These are phyloP conservation scores for Microctenopoma lineatum DNA, from an alignment of 2,797 vertebrate genomes.

Conservation along the genomic window DNA sequence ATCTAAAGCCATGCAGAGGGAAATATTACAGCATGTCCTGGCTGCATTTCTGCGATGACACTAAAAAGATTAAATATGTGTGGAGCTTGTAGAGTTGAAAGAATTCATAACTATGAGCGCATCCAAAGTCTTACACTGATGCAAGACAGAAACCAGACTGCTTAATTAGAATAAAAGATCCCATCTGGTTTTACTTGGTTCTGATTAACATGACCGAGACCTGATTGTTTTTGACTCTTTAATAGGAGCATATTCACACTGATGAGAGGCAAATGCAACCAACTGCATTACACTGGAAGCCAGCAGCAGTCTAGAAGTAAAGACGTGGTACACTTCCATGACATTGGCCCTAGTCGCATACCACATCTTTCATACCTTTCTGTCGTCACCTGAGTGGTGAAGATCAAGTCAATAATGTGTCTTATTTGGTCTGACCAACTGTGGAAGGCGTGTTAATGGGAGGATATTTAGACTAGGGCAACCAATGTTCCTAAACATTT, in stretches of 20 bases:
- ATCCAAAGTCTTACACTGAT: conserved; percentile 20
- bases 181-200: conserved; percentile 13
- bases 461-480: background rate
- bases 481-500: background rate
- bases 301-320: background rate
- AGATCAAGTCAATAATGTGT: conserved; percentile 8
- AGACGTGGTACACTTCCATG: conserved; percentile 8
- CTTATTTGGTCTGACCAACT: background rate
- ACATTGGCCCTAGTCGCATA: background rate
- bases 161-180: background rate
- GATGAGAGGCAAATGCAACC: background rate
- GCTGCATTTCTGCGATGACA: conserved; percentile 41
- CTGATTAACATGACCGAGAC: background rate
- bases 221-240: background rate
- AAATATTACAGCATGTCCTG: conserved; percentile 61
- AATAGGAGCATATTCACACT: background rate
- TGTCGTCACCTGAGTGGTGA: conserved; percentile 21
- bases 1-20: conserved; percentile 34
- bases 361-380: conserved; percentile 16
- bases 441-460: background rate
- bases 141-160: conserved; percentile 20
- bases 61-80: conserved; percentile 56
- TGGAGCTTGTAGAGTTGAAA: conserved; percentile 32
- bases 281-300: background rate
- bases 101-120: conserved; percentile 39